Evolutionary conservation across 2,888 invertebrate genomes (phyloP), one percentile per base, ranked within the genome.

Genomic region (Latheticus oryzae): DNA sequence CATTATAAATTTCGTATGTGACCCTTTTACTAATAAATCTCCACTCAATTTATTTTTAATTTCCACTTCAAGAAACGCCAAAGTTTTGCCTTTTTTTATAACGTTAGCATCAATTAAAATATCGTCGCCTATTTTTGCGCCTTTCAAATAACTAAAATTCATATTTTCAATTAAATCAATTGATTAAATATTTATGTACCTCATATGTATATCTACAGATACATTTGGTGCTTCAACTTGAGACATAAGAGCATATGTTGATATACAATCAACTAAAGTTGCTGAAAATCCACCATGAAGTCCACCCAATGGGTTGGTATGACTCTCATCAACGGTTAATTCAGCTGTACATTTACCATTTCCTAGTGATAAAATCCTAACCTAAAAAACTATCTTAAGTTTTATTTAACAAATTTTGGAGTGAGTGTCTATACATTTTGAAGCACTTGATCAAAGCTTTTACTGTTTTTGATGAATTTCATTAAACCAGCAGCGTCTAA

Each of bases 211-310:
- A 30, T 55, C 40, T 11, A 55, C 55, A 7, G 93, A 91, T 0
- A 93, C 91, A 11, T 94, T 93, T 40, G 89, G 84, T 35, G 81
- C 81, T 30, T 16, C 52, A 15, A 57, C 58, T 67, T 85, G 83
- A 0, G 90, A 86, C 73, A 89, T 83, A 1, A 95, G 76, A 0
- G 93, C 95, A 72, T 87, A 87, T 0, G 91, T 89, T 0, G 95
- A 93, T 12, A 95, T 76, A 47, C 82, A 80, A 72, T 92, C 91
- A 0, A 93, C 86, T 5, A 95, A 76, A 0, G 92, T 91, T 1
- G 91, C 89, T 1, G 90, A 90, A 67, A 92, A 86, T 2, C 94
- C 96, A 1, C 95, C 95, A 73, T 96, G 96, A 2, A 96, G 76
- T 0, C 86, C 86, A 0, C 92, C 92, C 24, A 81, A 76, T 8